Evolutionary conservation across 2,113 vertebrate species (phyloP), one percentile per base, ranked within the genome.

Genomic region (Callionymus lyra): DNA sequence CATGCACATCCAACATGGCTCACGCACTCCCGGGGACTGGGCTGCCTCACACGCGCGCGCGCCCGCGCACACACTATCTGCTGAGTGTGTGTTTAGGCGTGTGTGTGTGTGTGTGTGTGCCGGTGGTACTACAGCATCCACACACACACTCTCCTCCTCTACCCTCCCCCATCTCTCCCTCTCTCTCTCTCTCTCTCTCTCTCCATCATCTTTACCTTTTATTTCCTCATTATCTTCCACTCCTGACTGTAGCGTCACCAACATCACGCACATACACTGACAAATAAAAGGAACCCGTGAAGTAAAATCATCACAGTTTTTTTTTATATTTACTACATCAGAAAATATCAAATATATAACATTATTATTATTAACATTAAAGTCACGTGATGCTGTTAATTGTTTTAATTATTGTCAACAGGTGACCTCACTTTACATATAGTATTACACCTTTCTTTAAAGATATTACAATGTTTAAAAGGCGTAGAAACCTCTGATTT

Each of bases 1-100:
- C 84, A 77, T 80, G 81, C 84, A 81, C 81, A 86, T 89, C 88
- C 89, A 91, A 91, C 88, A 91, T 91, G 89, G 91, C 91, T 94
- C 82, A 87, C 67, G 39, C 75, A 57, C 70, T 36, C 65, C 31
- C 64, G 16, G 55, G 51, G 62, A 10, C 65, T 61, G 65, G 15
- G 42, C 60, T 70, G 55, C 33, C 63, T 63, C 65, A 59, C 71
- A 56, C 42, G 2, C 16, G 6, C 16, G 18, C 55, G 38, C 63
- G 55, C 61, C 49, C 69, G 56, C 52, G 32, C 65, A 61, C 64
- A 52, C 72, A 59, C 73, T 45, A 66, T 47, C 34, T 32, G 58
- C 38, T 36, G 41, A 27, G 47, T 43, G 47, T 37, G 44, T 45
- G 31, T 48, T n/a, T 36, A 47, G 27, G n/a, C 6, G 43, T 50